These are phyloP conservation scores for Cricetomys ansorgei DNA, from an alignment of 2,113 vertebrate genomes.

Conservation along the genomic window DNA sequence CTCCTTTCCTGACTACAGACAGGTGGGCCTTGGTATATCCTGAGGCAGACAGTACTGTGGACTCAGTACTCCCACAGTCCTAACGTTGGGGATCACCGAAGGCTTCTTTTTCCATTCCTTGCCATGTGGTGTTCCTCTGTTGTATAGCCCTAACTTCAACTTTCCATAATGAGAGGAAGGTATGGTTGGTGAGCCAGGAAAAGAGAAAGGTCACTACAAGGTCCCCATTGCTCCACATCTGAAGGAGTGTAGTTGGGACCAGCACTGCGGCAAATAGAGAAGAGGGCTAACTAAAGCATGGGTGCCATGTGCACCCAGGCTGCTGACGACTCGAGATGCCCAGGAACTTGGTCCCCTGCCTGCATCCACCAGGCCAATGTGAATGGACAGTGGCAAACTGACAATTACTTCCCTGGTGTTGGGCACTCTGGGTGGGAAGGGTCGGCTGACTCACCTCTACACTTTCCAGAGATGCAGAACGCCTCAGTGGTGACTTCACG, in stretches of 20 bases:
- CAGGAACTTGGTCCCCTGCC: neutral
- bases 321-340: neutral
- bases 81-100: neutral
- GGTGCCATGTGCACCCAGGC: too few species aligned
- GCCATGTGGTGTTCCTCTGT: neutral
- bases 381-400: neutral
- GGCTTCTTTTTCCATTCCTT: neutral
- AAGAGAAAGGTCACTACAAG: neutral
- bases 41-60: neutral
- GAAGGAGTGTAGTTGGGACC: neutral
- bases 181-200: neutral
- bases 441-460: conserved; percentile 87
- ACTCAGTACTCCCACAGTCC: neutral
- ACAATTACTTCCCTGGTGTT: neutral
- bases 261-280: neutral
- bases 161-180: neutral
- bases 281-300: neutral
- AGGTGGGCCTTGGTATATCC: too few species aligned
- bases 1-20: rapidly evolving
- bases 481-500: conserved; percentile 84
- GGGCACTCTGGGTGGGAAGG: neutral
- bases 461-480: conserved; percentile 90
- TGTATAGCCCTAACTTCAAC: neutral
- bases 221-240: neutral
- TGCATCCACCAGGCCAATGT: neutral